phyloP scores from a whole-genome alignment of 2,888 invertebrate genomes.

The Choreutis nemorana region DNA sequence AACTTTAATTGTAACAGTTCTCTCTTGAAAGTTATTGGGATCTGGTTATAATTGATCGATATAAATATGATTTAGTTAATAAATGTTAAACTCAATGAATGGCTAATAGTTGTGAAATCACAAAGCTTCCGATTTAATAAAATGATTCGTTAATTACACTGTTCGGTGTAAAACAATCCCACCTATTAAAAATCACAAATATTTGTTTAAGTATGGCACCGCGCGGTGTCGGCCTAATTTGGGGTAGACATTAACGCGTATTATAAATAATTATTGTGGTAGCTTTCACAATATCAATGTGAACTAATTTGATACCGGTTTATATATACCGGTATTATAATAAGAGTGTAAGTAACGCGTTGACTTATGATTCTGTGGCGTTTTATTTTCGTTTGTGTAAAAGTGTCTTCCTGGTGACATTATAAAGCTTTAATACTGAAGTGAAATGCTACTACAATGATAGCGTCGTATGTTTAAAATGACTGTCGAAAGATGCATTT shows the following conservation, averaged over 20 bases:
- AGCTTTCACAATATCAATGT: conserved; percentile 24
- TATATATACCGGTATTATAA: conserved; percentile 1
- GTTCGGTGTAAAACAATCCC: too few relatives aligned
- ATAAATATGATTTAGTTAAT: too few relatives aligned
- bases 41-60: too few relatives aligned
- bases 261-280: conserved; percentile 36
- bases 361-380: not conserved
- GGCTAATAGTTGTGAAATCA: too few relatives aligned
- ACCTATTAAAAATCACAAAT: too few relatives aligned
- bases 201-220: too few relatives aligned
- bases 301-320: not conserved
- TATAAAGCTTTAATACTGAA: conserved; percentile 3
- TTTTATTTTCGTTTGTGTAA: not conserved
- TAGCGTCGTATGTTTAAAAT: conserved; percentile 20
- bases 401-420: not conserved
- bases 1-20: too few relatives aligned
- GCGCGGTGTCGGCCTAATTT: not conserved
- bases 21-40: too few relatives aligned
- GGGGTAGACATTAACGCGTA: conserved; percentile 12
- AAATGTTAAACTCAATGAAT: too few relatives aligned
- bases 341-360: not conserved
- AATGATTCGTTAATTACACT: too few relatives aligned
- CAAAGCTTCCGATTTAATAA: too few relatives aligned
- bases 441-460: conserved; percentile 51
- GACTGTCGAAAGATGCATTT: conserved; percentile 56